phyloP scores from a whole-genome alignment of 2,888 invertebrate species.

The Epiblema foenella region DNA sequence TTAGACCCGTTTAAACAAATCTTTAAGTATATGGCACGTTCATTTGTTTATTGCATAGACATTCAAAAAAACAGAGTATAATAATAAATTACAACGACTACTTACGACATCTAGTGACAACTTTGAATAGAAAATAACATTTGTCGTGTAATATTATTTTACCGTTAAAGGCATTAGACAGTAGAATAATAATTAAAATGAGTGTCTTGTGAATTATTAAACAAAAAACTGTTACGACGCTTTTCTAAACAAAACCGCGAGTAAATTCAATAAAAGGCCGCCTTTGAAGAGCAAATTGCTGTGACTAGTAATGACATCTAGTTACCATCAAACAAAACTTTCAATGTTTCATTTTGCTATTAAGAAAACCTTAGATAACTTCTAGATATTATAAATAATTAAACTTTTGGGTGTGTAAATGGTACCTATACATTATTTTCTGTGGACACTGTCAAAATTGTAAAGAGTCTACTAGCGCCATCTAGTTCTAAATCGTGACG shows the following conservation, averaged over 20 bases:
- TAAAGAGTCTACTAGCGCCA: not conserved
- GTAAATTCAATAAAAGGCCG: not conserved
- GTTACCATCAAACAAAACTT: not conserved
- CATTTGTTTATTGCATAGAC: too few relatives aligned
- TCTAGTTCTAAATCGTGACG: not conserved
- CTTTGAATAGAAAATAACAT: too few relatives aligned
- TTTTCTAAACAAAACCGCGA: not conserved
- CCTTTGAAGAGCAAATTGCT: not conserved
- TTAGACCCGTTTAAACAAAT: too few relatives aligned
- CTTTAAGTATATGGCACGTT: too few relatives aligned
- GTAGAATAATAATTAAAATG: too few relatives aligned
- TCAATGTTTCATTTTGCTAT: not conserved
- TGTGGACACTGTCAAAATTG: not conserved
- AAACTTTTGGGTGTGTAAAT: not conserved
- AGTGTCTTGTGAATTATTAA: too few relatives aligned
- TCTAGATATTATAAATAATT: not conserved
- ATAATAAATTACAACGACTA: not conserved
- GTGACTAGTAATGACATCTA: constrained; percentile 14
- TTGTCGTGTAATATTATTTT: too few relatives aligned
- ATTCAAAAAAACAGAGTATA: too few relatives aligned
- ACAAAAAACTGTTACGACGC: not conserved
- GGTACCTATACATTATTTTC: not conserved
- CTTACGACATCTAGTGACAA: constrained; percentile 3
- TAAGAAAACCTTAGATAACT: not conserved
- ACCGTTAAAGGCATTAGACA: too few relatives aligned